Base-by-base conservation (phyloP, 2,888 invertebrate genomes). In the Agonopterix subpropinquella region DNA sequence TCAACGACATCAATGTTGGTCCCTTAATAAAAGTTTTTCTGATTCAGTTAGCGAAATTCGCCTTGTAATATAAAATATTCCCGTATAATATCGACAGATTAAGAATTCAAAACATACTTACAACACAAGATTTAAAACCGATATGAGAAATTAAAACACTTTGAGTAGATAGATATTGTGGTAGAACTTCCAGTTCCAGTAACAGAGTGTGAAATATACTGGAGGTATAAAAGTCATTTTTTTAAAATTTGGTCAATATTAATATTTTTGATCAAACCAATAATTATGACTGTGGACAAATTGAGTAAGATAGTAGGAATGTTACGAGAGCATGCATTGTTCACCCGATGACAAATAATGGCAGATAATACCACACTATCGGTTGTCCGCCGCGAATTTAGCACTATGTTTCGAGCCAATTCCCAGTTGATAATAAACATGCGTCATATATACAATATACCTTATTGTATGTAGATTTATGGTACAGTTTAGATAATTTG, bases 311-410 rank as follows among this genome's bases (percentile, higher is more conserved):
- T 83, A 85, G 70, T 76, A 71, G 61, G 69, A 71, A 67, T 67
- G 64, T 69, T 66, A 67, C 64, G 70, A 70, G 72, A 63, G 64
- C 70, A 62, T 64, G 73, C 80, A 85, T 87, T 87, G 87, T 87
- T 80, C 80, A 77, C 67, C 61, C 75, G 72, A 74, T 86, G 87
- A 88, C 87, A 86, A 87, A 88, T 87, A 85, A 87, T 84, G 76
- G 77, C 71, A 80, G 87, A 88, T 88, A 88, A 86, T 87, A 80
- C 82, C 81, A 79, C 80, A 78, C 70, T 87, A 86, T 87, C 87
- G 82, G 78, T 78, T 87, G 83, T 83, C 78, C 72, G 65, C 54
- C 59, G 70, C 69, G 72, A 84, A 86, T 87, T 86, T 85, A 86
- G 78, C 70, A 80, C 83, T 83, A 68, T 73, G 81, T 77, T 75